phyloP scores from a whole-genome alignment of 2,888 invertebrate species.

The Diarsia dahlii region DNA sequence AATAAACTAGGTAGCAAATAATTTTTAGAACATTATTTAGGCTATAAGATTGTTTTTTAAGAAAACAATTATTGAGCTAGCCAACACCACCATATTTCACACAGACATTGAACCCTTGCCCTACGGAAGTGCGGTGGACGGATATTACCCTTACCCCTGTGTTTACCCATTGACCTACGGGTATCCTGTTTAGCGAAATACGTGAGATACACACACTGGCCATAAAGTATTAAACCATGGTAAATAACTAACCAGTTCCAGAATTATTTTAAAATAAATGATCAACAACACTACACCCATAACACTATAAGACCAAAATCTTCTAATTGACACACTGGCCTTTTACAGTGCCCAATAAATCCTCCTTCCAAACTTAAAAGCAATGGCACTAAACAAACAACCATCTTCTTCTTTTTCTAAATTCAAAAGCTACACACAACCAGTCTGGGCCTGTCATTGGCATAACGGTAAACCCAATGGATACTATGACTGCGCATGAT shows the following conservation, averaged over 20 bases:
- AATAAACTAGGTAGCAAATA: neutral
- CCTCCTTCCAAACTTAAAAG: conserved; percentile 37
- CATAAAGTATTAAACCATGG: neutral
- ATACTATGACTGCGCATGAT: conserved; percentile 87
- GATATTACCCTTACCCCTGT: conserved; percentile 4
- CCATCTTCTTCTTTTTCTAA: conserved; percentile 19
- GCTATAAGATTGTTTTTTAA: neutral
- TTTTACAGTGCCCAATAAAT: conserved; percentile 27
- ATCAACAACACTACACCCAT: neutral
- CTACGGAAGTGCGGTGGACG: conserved; percentile 10
- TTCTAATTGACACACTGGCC: conserved; percentile 10
- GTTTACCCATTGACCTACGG: neutral
- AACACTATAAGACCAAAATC: neutral
- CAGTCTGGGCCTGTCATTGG: conserved; percentile 79
- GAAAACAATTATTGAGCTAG: neutral
- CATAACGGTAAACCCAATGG: conserved; percentile 84
- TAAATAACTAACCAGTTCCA: neutral
- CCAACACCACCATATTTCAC: neutral
- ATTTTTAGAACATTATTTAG: neutral
- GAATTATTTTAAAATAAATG: neutral
- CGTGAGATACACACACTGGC: neutral
- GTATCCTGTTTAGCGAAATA: neutral
- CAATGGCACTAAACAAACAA: conserved; percentile 30
- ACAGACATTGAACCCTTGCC: neutral
- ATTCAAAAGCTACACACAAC: conserved; percentile 38